Evolutionary conservation across 1,140 invertebrate species (phyloP), one percentile per base, ranked within the genome.

Genomic region (Diorhabda elongata): DNA sequence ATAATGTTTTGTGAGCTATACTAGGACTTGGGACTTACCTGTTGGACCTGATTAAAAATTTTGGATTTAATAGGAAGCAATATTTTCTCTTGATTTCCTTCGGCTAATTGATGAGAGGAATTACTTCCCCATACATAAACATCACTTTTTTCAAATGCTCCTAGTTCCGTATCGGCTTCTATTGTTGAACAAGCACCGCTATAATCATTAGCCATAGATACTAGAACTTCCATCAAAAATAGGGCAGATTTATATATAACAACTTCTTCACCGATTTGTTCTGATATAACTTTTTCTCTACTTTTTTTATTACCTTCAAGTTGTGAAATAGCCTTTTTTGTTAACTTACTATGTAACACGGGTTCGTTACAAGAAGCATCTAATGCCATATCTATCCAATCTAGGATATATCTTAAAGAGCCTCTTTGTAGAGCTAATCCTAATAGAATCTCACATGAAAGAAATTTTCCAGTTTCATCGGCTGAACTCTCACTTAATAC

Each of bases 51-150:
- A 52, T 78, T 79, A 79, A 89, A 89, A 9, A 83, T 80, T 52
- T 84, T 82, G 3, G 87, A 84, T 56, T 85, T 77, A 73, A 85
- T 84, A n/a, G 88, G 88, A 5, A 84, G 73, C 4, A 87, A 77
- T 42, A 89, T 85, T 79, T 88, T 88, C 69, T 89, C 88, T 69
- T 85, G 83, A 44, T 78, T 84, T 9, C 85, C 86, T 75, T 89
- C 87, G 42, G 86, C 86, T 42, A 89, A 77, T 75, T 90, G 88
- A 76, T 87, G 85, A 47, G 87, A 88, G n/a, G 87, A 88, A 80
- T 90, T 89, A 75, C 87, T 88, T 3, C 88, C 88, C 87, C 88
- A 90, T 3, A 88, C 85, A 78, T 85, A 89, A n/a, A 88, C 86
- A 74, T 88, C 86, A 76, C 84, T 83, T 71, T 70, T 79, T 72